These are phyloP conservation scores for Tetrao urogallus DNA, from an alignment of 2,113 vertebrate species.

Conservation along the genomic window DNA sequence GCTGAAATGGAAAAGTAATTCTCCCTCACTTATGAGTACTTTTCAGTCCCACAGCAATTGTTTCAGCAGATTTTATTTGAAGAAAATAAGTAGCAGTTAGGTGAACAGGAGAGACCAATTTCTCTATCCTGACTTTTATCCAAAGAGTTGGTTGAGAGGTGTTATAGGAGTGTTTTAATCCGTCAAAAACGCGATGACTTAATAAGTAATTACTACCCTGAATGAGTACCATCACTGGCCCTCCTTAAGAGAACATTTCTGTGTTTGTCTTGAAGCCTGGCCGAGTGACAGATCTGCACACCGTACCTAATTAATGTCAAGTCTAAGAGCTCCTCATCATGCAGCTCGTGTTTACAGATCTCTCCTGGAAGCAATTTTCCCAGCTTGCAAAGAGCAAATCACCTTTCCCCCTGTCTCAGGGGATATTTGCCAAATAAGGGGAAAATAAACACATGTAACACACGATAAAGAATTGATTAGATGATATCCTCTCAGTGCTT, in stretches of 20 bases:
- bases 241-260: not conserved
- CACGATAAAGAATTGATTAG: not conserved
- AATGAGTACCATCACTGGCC: not conserved
- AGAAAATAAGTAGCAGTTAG: not conserved
- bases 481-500: not conserved
- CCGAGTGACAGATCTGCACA: not conserved
- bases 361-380: not conserved
- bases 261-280: not conserved
- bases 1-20: not conserved
- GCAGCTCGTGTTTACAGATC: not conserved
- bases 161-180: not conserved
- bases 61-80: not conserved
- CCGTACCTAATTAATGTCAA: not conserved
- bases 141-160: not conserved
- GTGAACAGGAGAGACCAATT: not conserved
- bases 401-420: not conserved
- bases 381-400: not conserved
- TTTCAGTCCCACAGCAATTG: not conserved
- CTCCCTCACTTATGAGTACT: not conserved
- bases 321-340: not conserved
- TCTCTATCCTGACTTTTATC: not conserved
- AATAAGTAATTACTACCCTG: not conserved
- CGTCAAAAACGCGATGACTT: slow-evolving; percentile 21
- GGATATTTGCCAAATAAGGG: not conserved
- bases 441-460: not conserved